phyloP scores from a whole-genome alignment of 2,888 invertebrate genomes.

The Drosophila anomelani region DNA sequence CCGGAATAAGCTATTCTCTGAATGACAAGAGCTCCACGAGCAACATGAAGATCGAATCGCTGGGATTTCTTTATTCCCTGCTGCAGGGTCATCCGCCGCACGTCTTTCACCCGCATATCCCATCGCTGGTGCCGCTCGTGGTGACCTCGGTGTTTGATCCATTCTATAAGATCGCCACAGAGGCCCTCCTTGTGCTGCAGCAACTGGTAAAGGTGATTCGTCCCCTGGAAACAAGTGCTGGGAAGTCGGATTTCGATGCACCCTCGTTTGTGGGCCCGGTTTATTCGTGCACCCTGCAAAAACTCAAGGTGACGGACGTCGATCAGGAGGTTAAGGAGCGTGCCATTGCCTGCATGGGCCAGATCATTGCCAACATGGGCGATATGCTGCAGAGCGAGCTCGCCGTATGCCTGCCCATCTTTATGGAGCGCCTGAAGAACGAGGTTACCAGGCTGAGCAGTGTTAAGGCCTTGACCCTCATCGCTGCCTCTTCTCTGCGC shows the following conservation, averaged over 20 bases:
- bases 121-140: constrained; percentile 92
- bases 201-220: constrained; percentile 97
- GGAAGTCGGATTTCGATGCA: constrained; percentile 88
- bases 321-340: constrained; percentile 99
- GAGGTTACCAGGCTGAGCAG: constrained; percentile 98
- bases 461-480: constrained; percentile 97
- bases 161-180: constrained; percentile 99
- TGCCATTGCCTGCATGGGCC: constrained; percentile 98
- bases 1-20: constrained; percentile 95
- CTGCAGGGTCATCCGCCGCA: constrained; percentile 84
- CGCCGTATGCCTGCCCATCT: constrained; percentile 94
- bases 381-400: constrained; percentile 93
- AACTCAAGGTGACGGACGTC: constrained; percentile 97
- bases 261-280: constrained; percentile 91
- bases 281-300: constrained; percentile 93
- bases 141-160: constrained; percentile 96
- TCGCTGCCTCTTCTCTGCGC: constrained; percentile 94
- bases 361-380: constrained; percentile 96
- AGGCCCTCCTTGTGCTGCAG: constrained; percentile 96
- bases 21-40: constrained; percentile 97
- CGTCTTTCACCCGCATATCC: constrained; percentile 92
- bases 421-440: constrained; percentile 96
- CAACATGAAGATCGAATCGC: constrained; percentile 98
- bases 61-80: constrained; percentile 90
- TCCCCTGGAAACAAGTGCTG: constrained; percentile 86